Evolutionary conservation across 2,113 vertebrate genomes (phyloP), one percentile per base, ranked within the genome.

Genomic region (Pygoscelis antarcticus): DNA sequence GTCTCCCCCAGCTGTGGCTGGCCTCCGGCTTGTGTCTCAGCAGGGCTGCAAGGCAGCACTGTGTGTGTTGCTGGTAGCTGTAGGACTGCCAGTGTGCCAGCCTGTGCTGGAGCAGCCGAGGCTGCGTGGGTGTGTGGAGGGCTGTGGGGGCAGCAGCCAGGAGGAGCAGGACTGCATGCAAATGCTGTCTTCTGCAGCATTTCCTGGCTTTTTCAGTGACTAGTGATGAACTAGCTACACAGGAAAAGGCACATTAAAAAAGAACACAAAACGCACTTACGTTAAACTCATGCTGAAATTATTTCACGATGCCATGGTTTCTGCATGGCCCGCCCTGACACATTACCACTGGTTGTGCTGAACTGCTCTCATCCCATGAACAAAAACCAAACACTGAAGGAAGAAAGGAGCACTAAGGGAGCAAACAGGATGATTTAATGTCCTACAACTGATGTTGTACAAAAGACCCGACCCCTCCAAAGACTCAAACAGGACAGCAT

Each of bases 31-130:
- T 3, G 1, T 11, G 17, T 55, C 77, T 21, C 19, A 10, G 40
- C 20, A 1, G 38, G 61, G 61, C 51, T 32, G 52, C 1, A 5
- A 30, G 51, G 65, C 57, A 19, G 38, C 1, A 1, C 9, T 3
- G 17, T 16, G 40, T 2, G 1, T 6, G 64, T 26, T 26, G 64
- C 42, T 3, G 4, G 6, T 7, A 36, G 72, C 79, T 21, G 25
- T 16, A 32, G 65, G 55, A 7, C 11, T 8, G 58, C 34, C 29
- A 38, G n/a, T 6, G 3, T 9, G 34, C 27, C 76, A 32, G 36
- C 51, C 71, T 38, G 36, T 2, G 4, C 44, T 6, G 2, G 14
- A n/a, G 60, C 13, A 22, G 26, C 49, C 4, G 10, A 47, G 49
- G 38, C 38, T 11, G 9, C 1, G 9, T 76, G 72, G 88, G 54